Percentiles rank a stretch among this genome's conserved stretches.
Conservation (phyloP, 2,113 vertebrate genomes). For the Platysteira castanea region DNA sequence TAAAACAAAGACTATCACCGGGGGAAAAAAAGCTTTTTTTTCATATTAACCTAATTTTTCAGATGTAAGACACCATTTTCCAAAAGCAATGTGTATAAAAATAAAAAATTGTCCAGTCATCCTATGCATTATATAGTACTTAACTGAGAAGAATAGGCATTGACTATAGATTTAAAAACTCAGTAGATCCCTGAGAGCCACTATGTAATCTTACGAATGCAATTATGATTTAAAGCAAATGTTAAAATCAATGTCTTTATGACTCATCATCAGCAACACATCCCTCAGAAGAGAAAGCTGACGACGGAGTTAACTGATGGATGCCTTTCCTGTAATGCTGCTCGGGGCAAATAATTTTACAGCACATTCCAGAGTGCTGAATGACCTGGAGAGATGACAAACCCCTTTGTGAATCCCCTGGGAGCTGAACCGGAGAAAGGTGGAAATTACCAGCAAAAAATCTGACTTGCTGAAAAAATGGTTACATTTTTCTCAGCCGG, state of each 20-base stretch:
- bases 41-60: neutral
- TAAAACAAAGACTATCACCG: neutral
- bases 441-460: neutral
- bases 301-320: conserved; percentile 56
- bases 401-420: neutral
- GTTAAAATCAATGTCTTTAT: conserved; percentile 73
- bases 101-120: neutral
- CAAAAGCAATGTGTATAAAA: neutral
- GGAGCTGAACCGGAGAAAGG: neutral
- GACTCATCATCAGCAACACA: conserved; percentile 64
- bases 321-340: conserved; percentile 44
- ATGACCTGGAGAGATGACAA: neutral
- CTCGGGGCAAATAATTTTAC: neutral
- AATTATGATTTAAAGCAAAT: conserved; percentile 70
- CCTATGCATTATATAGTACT: conserved; percentile 29
- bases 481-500: neutral
- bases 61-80: neutral
- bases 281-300: conserved; percentile 57
- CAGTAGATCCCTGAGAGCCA: conserved; percentile 54
- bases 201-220: conserved; percentile 60
- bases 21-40: neutral
- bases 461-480: neutral
- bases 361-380: neutral
- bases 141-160: conserved; percentile 55
- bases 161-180: conserved; percentile 60